Base-by-base conservation (phyloP, 2,888 invertebrate species). In the Priapulus caudatus region DNA sequence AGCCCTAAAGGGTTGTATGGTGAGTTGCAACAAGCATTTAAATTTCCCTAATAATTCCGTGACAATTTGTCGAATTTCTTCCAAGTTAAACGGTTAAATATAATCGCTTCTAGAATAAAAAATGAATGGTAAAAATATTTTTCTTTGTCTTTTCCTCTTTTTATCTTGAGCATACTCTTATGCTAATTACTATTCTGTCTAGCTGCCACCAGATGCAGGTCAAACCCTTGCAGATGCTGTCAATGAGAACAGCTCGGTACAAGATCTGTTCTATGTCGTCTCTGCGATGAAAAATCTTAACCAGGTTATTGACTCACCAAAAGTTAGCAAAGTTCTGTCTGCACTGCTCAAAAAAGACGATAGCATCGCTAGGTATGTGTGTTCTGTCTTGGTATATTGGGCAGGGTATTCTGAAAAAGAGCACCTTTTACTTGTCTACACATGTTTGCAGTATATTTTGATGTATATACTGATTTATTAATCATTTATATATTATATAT, bases 271-370 rank as follows among this genome's bases (percentile, higher is more conserved):
- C 66, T 79, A 83, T 72, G 84, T 85, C 5, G 76, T 83, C 15
- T 81, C 79, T 61, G 76, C 84, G 0, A 71, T 86, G 49, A 80
- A 79, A 59, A 77, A 80, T 23, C 67, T 89, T 0, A 83, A 82
- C 1, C 79, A 82, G 59, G 72, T 70, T 44, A 73, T 78, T 54
- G 81, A 81, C 62, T 77, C 78, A 45, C 76, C 78, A 20, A 86
- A 84, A 68, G 74, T 84, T 20, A 75, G 81, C 1, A 83, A 84
- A 67, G 79, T 81, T 58, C 72, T 91, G 24, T 80, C 85, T 64
- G 80, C 81, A 54, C 74, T 82, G 56, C 71, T 92, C 56, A 90
- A 88, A 68, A 85, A 84, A 63, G 91, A 92, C 72, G 88, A 89
- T 64, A 81, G 82, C 55, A 75, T 83, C 19, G 74, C 77, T 45